A percentile compares a stretch with the other conserved stretches of the same genome.
Evolutionary conservation across 1,140 invertebrate species (phyloP).

Genomic region (Pararge aegeria): DNA sequence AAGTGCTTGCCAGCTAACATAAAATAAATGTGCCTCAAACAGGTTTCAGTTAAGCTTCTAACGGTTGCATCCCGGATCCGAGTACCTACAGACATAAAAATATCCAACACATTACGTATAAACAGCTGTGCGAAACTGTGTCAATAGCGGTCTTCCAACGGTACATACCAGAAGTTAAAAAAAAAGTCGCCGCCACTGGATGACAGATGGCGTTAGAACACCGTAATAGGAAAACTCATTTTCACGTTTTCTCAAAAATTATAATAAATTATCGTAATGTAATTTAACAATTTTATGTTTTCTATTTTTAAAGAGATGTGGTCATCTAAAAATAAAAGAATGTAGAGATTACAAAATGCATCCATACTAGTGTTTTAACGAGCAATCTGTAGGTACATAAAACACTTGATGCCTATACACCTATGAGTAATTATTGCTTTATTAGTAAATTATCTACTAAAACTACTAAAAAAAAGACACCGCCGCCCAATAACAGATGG

Average conservation of each 20-base stretch:
- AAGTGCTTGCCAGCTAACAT: background rate
- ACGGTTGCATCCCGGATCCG: constrained; percentile 58
- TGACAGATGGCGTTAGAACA: constrained; percentile 57
- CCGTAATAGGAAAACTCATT: constrained; percentile 28
- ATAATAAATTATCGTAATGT: constrained; percentile 14
- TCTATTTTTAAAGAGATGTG: background rate
- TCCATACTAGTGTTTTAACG: too few species aligned
- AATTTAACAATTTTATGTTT: background rate
- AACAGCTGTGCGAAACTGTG: constrained; percentile 72
- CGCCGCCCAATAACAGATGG: background rate
- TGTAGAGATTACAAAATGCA: too few species aligned
- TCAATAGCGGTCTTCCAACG: constrained; percentile 67
- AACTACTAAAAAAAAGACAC: background rate
- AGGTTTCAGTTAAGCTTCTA: constrained; percentile 39
- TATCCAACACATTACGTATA: constrained; percentile 29
- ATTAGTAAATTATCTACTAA: too few species aligned
- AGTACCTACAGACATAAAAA: constrained; percentile 39
- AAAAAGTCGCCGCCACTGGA: constrained; percentile 43
- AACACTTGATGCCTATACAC: too few species aligned
- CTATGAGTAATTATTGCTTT: background rate
- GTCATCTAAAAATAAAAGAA: too few species aligned
- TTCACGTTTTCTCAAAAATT: constrained; percentile 10
- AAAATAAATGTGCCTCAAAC: constrained; percentile 2
- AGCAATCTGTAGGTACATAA: too few species aligned
- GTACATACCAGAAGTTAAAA: constrained; percentile 55